Base-by-base conservation (phyloP, 1,140 invertebrate species). In the Homarus americanus region DNA sequence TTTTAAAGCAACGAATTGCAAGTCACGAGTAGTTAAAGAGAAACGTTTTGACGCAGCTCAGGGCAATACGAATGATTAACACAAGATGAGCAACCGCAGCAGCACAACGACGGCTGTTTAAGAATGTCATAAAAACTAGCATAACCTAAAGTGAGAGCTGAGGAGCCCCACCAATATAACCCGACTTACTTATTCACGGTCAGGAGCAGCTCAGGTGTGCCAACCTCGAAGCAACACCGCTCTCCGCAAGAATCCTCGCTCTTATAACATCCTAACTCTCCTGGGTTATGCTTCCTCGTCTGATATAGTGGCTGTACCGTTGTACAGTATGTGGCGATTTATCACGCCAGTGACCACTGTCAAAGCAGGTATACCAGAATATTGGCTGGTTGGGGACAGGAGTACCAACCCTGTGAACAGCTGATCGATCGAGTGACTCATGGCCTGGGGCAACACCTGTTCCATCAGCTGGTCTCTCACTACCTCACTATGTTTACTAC, bases 401-500 rank as follows among this genome's bases (percentile, higher is more conserved):
- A 1, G 63, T 28, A 28, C 63, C 63, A 69, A 32, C 63, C n/a
- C 63, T 9, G 63, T 9, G n/a, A 32, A 69, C 63, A 69, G 63
- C 63, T 69, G 63, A 69, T 69, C 63, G 63, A 69, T 69, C 63
- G n/a, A 9, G 28, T 69, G 63, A 32, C n/a, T 69, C n/a, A 32
- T 17, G 17, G 63, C 63, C 63, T 0, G 28, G 24, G 63, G n/a
- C 28, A 69, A 69, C 63, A 69, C 63, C 63, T 69, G 63, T 32
- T 69, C n/a, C 63, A 58, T 58, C 53, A 58, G 53, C 53, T 58
- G 53, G 12, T 58, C 53, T 24, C 17, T 15, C 12, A 20, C n/a
- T n/a, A n/a, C n/a, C 53, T 15, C 53, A 20, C 20, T 58, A 24
- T 58, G 17, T 58, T 4, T 24, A 58, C 53, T 24, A 20, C 5